Conservation (phyloP, 1,140 invertebrate species). For the Ceratina calcarata region DNA sequence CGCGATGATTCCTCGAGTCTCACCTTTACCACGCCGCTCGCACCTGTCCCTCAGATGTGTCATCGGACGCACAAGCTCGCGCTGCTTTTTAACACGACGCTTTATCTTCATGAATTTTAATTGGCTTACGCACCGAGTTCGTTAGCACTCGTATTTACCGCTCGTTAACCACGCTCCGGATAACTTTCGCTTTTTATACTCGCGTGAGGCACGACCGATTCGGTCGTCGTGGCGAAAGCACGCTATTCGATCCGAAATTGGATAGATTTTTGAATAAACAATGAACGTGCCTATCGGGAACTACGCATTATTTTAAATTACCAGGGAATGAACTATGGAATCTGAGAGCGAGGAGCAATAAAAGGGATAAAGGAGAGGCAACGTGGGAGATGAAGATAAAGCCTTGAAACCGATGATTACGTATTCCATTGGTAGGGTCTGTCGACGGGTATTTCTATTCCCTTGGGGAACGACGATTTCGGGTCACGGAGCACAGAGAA, state of each 20-base stretch:
- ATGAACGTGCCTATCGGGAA: conserved; percentile 8
- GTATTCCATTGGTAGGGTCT: conserved; percentile 10
- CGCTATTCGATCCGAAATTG: background rate
- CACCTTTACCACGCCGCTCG: background rate
- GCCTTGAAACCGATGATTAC: conserved; percentile 10
- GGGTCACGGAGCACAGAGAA: too few relatives aligned
- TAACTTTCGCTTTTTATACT: conserved; percentile 33
- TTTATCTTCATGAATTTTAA: conserved; percentile 3
- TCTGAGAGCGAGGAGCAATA: background rate
- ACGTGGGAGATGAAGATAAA: conserved; percentile 40
- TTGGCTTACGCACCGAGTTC: background rate
- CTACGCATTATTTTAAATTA: conserved; percentile 45
- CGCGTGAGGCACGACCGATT: background rate
- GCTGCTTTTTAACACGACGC: background rate
- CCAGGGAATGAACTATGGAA: conserved; percentile 52
- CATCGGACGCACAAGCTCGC: too few relatives aligned
- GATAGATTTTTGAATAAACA: background rate
- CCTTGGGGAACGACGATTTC: background rate
- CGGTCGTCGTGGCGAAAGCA: background rate
- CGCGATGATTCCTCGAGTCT: background rate
- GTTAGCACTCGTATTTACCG: background rate
- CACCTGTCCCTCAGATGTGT: background rate
- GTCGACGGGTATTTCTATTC: background rate
- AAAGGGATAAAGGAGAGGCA: conserved; percentile 10
- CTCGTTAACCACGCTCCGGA: background rate